phyloP scores from a whole-genome alignment of 2,797 vertebrate species.

The Sphenopsis melanotis region DNA sequence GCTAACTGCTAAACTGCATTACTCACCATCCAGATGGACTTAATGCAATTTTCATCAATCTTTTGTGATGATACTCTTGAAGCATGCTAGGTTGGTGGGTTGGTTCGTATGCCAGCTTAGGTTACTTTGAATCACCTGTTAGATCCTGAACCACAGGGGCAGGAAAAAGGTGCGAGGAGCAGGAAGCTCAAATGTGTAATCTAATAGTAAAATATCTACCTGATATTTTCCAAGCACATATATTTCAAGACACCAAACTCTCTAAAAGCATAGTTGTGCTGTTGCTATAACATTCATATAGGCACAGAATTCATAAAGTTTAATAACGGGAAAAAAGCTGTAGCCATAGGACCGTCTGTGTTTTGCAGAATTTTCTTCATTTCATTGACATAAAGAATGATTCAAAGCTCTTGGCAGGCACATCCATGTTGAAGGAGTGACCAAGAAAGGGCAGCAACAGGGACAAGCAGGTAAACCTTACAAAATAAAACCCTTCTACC shows the following conservation, averaged over 20 bases:
- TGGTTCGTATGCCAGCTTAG: not conserved
- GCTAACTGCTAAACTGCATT: not conserved
- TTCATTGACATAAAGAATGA: not conserved
- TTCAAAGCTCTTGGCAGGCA: not conserved
- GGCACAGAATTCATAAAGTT: slow-evolving; percentile 13
- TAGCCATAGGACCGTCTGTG: not conserved
- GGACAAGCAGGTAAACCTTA: not conserved
- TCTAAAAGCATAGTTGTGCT: not conserved
- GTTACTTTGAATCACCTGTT: not conserved
- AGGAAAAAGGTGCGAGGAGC: not conserved
- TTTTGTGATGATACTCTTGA: not conserved
- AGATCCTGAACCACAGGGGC: not conserved
- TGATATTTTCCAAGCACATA: not conserved
- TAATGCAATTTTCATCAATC: not conserved
- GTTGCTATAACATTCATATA: not conserved
- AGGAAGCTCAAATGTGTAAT: not conserved
- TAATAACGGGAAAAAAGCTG: not conserved
- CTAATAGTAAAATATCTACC: not conserved
- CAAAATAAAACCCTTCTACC: not conserved
- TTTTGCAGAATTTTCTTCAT: not conserved
- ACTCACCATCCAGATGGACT: not conserved
- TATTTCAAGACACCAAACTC: not conserved
- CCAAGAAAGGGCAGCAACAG: not conserved
- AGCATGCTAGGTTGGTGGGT: not conserved
- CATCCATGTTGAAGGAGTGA: not conserved